A percentile compares a stretch with the other conserved stretches of the same genome.
Evolutionary conservation across 2,113 vertebrate species (phyloP).

Genomic region (Mus pahari): DNA sequence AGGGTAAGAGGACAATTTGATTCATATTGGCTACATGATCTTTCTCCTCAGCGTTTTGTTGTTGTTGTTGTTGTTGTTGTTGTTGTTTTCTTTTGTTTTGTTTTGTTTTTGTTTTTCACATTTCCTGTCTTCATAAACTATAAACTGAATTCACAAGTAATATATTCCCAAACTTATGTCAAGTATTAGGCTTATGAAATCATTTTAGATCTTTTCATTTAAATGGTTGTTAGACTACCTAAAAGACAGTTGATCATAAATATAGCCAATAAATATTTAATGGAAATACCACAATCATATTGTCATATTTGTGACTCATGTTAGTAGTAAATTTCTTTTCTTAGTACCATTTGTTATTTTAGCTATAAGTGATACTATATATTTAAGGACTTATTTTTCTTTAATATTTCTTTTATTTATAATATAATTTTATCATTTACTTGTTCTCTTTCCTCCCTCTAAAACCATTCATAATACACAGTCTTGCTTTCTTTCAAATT

Average conservation of each 20-base stretch:
- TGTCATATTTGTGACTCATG: background rate
- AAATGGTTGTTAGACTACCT: background rate
- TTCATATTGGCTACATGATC: background rate
- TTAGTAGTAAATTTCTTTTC: conserved; percentile 9
- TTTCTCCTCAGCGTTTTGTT: background rate
- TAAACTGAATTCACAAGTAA: conserved; percentile 21
- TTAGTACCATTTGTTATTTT: conserved; percentile 31
- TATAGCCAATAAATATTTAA: background rate
- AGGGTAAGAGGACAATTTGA: rapidly evolving
- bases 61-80: too few relatives aligned
- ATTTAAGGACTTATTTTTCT: background rate
- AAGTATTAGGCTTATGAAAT: background rate
- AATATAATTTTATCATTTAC: background rate
- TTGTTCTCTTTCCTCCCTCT: background rate
- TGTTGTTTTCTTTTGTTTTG: too few relatives aligned
- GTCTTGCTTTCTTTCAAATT: background rate
- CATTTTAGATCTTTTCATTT: background rate
- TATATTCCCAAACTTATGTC: background rate
- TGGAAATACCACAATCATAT: background rate
- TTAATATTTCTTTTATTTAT: background rate
- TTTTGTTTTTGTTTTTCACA: too few relatives aligned
- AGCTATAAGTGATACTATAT: background rate
- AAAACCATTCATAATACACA: background rate
- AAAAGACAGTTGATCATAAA: background rate
- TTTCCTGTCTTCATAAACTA: conserved; percentile 12